A percentile compares a stretch with the other conserved stretches of the same genome.
Evolutionary conservation across 2,113 vertebrate genomes (phyloP).

Genomic region (Solea senegalensis): DNA sequence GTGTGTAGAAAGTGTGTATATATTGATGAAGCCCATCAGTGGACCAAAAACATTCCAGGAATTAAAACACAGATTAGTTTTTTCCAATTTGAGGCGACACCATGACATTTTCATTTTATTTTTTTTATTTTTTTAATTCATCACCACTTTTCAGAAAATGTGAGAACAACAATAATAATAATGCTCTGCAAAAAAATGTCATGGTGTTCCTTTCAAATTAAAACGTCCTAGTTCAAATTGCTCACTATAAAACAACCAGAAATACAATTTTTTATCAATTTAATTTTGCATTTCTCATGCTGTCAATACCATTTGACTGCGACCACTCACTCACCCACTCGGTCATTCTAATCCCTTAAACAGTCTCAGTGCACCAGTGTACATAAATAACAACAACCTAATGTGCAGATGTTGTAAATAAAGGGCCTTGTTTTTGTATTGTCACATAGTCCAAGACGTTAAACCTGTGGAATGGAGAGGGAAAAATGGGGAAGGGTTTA

Average conservation of each 20-base stretch:
- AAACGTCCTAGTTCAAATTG: slow-evolving; percentile 5
- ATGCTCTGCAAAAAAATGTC: not conserved
- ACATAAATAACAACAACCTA: slow-evolving; percentile 53
- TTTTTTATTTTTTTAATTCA: slow-evolving; percentile 1
- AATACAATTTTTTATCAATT: slow-evolving; percentile 5
- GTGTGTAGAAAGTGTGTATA: slow-evolving; percentile 77
- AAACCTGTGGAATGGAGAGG: slow-evolving; percentile 59
- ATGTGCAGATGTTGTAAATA: slow-evolving; percentile 74
- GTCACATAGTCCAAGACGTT: slow-evolving; percentile 53
- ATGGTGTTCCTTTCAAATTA: slow-evolving; percentile 18
- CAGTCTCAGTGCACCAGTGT: slow-evolving; percentile 58
- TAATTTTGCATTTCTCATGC: slow-evolving; percentile 14
- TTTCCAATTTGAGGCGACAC: slow-evolving; percentile 26
- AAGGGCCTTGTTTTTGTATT: slow-evolving; percentile 67
- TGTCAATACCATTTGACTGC: slow-evolving; percentile 45
- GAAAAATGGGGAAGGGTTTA: slow-evolving; percentile 5
- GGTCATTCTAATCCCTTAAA: slow-evolving; percentile 1
- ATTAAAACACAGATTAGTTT: slow-evolving; percentile 50
- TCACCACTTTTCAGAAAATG: slow-evolving; percentile 36
- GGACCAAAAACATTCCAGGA: slow-evolving; percentile 54
- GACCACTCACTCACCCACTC: slow-evolving; percentile 24
- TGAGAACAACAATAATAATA: not conserved
- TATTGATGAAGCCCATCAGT: slow-evolving; percentile 65
- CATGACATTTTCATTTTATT: not conserved
- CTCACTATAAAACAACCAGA: not conserved